Conservation (phyloP, 2,113 vertebrate genomes). For the Isurus oxyrinchus region DNA sequence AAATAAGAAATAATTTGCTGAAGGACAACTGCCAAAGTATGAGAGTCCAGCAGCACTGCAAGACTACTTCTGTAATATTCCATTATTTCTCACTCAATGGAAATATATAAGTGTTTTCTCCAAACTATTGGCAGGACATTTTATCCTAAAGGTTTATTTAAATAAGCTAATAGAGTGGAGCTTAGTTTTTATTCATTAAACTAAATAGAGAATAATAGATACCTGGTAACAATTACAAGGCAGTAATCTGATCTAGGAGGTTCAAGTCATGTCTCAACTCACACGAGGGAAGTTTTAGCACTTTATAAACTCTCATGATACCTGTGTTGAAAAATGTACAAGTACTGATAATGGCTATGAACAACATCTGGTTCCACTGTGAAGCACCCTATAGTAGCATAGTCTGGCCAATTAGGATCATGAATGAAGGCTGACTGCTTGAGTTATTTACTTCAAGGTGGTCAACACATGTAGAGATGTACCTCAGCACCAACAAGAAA, state of each 20-base stretch:
- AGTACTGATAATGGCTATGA: background rate
- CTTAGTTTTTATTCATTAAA: background rate
- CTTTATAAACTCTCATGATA: background rate
- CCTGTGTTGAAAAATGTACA: background rate
- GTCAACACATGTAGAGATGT: background rate
- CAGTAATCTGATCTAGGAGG: background rate
- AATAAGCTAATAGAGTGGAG: background rate
- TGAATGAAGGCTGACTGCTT: background rate
- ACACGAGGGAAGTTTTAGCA: background rate
- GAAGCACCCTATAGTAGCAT: background rate
- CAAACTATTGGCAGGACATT: background rate
- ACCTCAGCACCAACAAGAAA: background rate
- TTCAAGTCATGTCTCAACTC: background rate
- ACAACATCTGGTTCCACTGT: background rate
- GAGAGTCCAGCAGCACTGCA: background rate
- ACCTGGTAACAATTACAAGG: background rate
- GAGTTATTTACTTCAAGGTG: background rate
- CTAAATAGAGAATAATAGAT: background rate
- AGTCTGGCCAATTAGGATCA: background rate
- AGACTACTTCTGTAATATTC: background rate
- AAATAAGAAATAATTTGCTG: conserved; percentile 11
- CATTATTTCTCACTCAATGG: conserved; percentile 1
- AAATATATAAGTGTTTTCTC: background rate
- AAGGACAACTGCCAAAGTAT: conserved; percentile 15
- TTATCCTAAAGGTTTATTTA: background rate